Conservation (phyloP, 1,140 invertebrate species). For the Bicyclus anynana region DNA sequence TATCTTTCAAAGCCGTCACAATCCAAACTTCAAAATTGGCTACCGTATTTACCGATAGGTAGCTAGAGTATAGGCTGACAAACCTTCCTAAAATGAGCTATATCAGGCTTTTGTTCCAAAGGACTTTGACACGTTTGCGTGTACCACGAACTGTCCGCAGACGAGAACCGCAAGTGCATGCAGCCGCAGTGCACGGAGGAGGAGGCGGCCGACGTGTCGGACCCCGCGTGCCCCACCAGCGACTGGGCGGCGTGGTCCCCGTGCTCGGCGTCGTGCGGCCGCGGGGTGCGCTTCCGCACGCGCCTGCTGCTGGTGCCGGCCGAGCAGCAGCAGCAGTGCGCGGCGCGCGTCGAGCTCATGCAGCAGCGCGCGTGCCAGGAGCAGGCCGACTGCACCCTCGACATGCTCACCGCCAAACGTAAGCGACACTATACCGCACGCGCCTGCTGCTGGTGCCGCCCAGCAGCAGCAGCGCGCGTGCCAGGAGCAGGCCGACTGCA, state of each 20-base stretch:
- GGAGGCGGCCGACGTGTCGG: conserved; percentile 62
- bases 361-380: conserved; percentile 83
- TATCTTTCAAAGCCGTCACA: too few species aligned
- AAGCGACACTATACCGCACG: conserved; percentile 79
- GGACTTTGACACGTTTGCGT: too few species aligned
- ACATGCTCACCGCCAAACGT: conserved; percentile 86
- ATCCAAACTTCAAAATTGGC: too few species aligned
- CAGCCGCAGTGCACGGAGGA: conserved; percentile 78
- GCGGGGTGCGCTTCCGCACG: conserved; percentile 77
- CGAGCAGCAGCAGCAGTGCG: conserved; percentile 78
- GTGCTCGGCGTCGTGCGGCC: conserved; percentile 83
- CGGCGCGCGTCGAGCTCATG: conserved; percentile 78
- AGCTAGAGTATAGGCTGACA: too few species aligned
- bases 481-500: conserved; percentile 81
- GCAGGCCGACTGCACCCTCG: conserved; percentile 82
- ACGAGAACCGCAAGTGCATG: conserved; percentile 88
- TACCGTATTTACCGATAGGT: too few species aligned
- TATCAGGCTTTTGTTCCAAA: too few species aligned
- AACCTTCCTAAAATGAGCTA: too few species aligned
- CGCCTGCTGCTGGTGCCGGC: conserved; percentile 82
- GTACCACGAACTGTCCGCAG: conserved; percentile 31
- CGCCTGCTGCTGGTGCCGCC: conserved; percentile 82
- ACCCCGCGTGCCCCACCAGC: conserved; percentile 77
- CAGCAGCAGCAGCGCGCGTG: conserved; percentile 81
- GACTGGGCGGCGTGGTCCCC: conserved; percentile 82